phyloP scores from a whole-genome alignment of 1,140 invertebrate genomes.

The Tetragonula clypearis region DNA sequence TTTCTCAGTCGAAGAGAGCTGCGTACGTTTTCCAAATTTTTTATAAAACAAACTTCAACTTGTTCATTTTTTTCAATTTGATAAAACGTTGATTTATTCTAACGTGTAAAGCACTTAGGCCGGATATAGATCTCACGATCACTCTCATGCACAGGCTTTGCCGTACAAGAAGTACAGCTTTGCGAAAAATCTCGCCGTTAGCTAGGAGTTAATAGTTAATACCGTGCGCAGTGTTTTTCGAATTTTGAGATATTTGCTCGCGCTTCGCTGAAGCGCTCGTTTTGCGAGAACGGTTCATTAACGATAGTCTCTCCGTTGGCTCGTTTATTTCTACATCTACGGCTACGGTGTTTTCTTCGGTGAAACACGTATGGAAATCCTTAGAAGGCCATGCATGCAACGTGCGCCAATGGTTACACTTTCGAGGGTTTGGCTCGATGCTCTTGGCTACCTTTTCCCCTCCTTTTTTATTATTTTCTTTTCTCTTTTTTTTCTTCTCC shows the following conservation, averaged over 20 bases:
- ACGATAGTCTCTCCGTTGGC: background rate
- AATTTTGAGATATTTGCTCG: background rate
- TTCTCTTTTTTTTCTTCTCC: background rate
- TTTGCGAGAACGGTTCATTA: background rate
- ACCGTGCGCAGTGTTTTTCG: background rate
- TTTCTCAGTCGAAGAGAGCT: too few relatives aligned
- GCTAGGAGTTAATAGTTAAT: too few relatives aligned
- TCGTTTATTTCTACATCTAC: conserved; percentile 9
- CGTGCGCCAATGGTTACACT: conserved; percentile 52
- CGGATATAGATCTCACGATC: too few relatives aligned
- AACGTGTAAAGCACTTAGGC: too few relatives aligned
- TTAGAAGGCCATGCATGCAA: conserved; percentile 62
- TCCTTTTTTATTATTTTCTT: background rate
- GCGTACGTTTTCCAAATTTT: too few relatives aligned
- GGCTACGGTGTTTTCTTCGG: conserved; percentile 4
- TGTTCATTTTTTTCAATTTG: too few relatives aligned
- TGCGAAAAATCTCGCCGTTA: too few relatives aligned
- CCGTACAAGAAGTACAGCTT: too few relatives aligned
- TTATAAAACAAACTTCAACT: too few relatives aligned
- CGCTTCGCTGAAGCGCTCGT: background rate
- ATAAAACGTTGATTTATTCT: too few relatives aligned
- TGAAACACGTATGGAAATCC: conserved; percentile 59
- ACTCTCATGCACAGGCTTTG: too few relatives aligned
- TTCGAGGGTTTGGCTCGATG: conserved; percentile 55
- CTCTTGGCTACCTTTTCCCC: background rate